These are phyloP conservation scores for Notodonta dromedarius DNA, from an alignment of 2,888 invertebrate genomes.

Conservation along the genomic window DNA sequence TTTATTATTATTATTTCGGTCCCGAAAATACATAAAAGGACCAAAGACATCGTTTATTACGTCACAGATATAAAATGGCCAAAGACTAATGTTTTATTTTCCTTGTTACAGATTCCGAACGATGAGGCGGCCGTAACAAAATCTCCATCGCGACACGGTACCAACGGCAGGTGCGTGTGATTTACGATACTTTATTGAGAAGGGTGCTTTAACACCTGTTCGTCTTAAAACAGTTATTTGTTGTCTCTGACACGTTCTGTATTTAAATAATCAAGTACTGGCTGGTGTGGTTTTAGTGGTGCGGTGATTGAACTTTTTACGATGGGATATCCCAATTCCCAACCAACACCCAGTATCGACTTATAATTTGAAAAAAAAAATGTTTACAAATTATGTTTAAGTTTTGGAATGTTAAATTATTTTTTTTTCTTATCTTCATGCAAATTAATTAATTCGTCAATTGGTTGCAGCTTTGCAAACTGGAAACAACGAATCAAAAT, in stretches of 20 bases:
- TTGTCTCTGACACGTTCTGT: constrained; percentile 42
- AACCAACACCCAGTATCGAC: no score
- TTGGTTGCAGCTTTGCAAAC: no score
- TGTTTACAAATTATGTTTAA: no score
- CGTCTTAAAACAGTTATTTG: constrained; percentile 29
- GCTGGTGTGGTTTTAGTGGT: neutral
- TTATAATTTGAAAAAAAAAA: no score
- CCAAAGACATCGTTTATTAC: neutral
- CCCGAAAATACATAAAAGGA: neutral
- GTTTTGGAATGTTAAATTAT: no score
- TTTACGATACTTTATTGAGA: constrained; percentile 1
- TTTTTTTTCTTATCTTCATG: no score
- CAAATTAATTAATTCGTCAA: no score
- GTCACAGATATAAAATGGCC: neutral
- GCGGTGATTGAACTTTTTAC: constrained; percentile 2
- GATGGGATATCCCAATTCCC: neutral
- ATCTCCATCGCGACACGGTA: constrained; percentile 43
- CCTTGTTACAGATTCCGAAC: constrained; percentile 51
- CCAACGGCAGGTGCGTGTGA: constrained; percentile 61
- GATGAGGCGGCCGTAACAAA: constrained; percentile 59
- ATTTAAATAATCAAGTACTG: constrained; percentile 11
- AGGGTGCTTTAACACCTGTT: constrained; percentile 37
- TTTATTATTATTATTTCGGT: no score
- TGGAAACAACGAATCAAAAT: no score
- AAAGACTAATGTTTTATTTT: constrained; percentile 12